Evolutionary conservation across 2,113 vertebrate species (phyloP), one percentile per base, ranked within the genome.

Genomic region (Octodon degus): DNA sequence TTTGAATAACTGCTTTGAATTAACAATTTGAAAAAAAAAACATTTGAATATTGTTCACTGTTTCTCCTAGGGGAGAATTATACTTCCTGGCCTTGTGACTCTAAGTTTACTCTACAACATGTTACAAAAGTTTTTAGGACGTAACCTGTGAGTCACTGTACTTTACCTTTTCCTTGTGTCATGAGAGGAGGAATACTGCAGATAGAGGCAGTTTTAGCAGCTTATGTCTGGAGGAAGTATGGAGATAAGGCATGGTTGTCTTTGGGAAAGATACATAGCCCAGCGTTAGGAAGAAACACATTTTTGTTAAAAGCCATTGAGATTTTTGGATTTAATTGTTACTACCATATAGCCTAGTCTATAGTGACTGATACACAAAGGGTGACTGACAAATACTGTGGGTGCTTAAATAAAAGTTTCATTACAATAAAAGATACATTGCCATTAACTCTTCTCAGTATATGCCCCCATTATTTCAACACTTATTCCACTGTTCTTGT

Each of bases 21-120:
- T 77, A 90, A 96, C 68, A 30, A 20, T 81, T 94, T 94, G 34
- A 93, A 68, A 77, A 93, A 82, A 93, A 68, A 77, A 93, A 82
- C 91, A 91, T 83, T 84, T 96, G 70, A 94, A 76, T 96, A 43
- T 27, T 86, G 1, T 72, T 93, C 68, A 80, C 4, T 93, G 12
- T 32, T 1, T 88, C 27, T 93, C 63, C 55, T 74, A 11, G 72
- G 65, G 25, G 58, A 76, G 25, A 60, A 84, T 90, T 94, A 65
- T 63, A 50, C 30, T 91, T 91, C 37, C 40, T 6, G 58, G 9
- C 2, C 20, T 32, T 76, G 37, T 93, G 58, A 62, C 10, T 25
- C 20, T 2, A 74, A 37, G 43, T 47, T 94, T 79, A 10, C 7
- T 80, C 58, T 37, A 96, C 43, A 74, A 16, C 20, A 8, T 47